phyloP scores from a whole-genome alignment of 2,888 invertebrate genomes.

The Myopa tessellatipennis region DNA sequence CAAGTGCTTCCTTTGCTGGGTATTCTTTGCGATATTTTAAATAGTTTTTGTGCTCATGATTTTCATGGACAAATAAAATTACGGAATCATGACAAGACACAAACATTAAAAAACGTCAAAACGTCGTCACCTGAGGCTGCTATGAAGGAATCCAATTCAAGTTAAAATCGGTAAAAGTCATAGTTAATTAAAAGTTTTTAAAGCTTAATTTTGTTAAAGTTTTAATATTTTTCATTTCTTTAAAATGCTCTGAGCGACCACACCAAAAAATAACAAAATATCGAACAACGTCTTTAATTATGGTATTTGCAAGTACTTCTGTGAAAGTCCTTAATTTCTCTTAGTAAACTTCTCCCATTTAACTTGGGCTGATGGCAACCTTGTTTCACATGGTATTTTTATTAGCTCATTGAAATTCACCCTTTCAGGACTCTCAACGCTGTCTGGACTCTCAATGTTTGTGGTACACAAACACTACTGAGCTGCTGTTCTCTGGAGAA shows the following conservation, averaged over 20 bases:
- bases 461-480: constrained; percentile 18
- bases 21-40: no score
- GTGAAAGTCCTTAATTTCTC: not conserved
- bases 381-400: constrained; percentile 20
- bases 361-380: not conserved
- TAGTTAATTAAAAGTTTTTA: no score
- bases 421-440: constrained; percentile 12
- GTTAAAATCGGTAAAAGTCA: no score
- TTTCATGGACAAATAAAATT: no score
- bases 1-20: no score
- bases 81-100: not conserved
- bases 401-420: constrained; percentile 21
- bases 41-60: no score
- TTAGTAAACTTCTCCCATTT: not conserved
- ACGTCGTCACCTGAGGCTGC: no score
- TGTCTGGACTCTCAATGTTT: constrained; percentile 8
- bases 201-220: no score
- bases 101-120: no score
- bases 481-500: not conserved
- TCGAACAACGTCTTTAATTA: not conserved
- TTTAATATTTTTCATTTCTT: no score
- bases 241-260: not conserved
- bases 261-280: not conserved
- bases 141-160: no score
- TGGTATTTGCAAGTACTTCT: not conserved